Evolutionary conservation across 1,140 invertebrate genomes (phyloP).

Genomic region (Drosophila baimaii): DNA sequence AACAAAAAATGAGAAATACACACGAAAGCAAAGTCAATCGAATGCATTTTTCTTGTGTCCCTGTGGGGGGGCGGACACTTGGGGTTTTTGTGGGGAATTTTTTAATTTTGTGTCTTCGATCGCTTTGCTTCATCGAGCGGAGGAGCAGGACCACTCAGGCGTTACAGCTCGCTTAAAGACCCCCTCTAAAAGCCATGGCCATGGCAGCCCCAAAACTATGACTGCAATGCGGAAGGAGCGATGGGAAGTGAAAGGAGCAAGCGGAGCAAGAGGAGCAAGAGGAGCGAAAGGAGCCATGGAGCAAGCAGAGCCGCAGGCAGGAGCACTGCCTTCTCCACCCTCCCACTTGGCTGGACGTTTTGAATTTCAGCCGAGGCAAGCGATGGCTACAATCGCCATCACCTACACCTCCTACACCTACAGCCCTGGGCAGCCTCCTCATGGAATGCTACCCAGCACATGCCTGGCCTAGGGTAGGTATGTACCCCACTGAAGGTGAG

Average conservation of each 20-base stretch:
- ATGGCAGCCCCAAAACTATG: constrained; percentile 13
- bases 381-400: constrained; percentile 31
- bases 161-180: constrained; percentile 48
- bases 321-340: too few relatives aligned
- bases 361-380: constrained; percentile 54
- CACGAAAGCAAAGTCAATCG: constrained; percentile 50
- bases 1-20: constrained; percentile 49
- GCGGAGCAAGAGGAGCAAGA: background rate
- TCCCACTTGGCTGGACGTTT: constrained; percentile 65
- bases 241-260: constrained; percentile 3
- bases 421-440: background rate
- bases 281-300: constrained; percentile 4
- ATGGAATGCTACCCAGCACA: constrained; percentile 27
- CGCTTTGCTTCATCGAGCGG: constrained; percentile 59
- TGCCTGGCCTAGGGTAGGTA: background rate
- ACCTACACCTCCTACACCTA: background rate
- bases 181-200: constrained; percentile 52
- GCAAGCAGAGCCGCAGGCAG: constrained; percentile 16
- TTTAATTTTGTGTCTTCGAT: constrained; percentile 33
- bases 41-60: constrained; percentile 23
- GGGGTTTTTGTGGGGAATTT: constrained; percentile 32
- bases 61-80: constrained; percentile 1
- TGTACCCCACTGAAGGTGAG: background rate
- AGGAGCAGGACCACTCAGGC: constrained; percentile 57
- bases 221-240: constrained; percentile 35